phyloP scores from a whole-genome alignment of 2,888 invertebrate species.

The Agrotis puta region DNA sequence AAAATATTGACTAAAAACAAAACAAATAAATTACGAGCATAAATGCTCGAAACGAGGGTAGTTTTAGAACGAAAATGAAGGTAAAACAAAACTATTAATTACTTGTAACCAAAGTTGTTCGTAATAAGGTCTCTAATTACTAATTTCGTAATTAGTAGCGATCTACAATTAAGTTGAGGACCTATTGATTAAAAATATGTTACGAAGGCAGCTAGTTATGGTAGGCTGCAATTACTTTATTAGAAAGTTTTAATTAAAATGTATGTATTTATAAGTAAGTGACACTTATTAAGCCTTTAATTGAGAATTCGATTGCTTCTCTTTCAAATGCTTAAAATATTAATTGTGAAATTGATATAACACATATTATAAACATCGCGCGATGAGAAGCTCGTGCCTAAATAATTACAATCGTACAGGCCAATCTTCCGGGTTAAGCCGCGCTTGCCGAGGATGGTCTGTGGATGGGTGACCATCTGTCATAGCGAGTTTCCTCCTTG shows the following conservation, averaged over 20 bases:
- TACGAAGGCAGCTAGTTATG: background rate
- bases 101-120: constrained; percentile 18
- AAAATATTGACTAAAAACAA: background rate
- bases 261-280: background rate
- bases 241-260: background rate
- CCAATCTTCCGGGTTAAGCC: no score
- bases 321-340: no score
- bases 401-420: no score
- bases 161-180: constrained; percentile 17
- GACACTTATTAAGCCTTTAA: background rate
- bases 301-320: no score
- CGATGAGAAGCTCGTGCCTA: no score
- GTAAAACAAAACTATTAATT: constrained; percentile 15
- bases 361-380: no score
- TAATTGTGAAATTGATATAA: no score
- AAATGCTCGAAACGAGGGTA: background rate
- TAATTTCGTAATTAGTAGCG: constrained; percentile 22
- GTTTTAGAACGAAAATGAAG: constrained; percentile 1
- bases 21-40: background rate
- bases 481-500: no score
- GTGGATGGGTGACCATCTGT: no score
- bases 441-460: no score
- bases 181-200: constrained; percentile 30
- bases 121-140: constrained; percentile 34
- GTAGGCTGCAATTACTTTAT: constrained; percentile 10